A percentile compares a stretch with the other conserved stretches of the same genome.
Evolutionary conservation across 2,113 vertebrate species (phyloP).

Genomic region (Odocoileus hemionus): DNA sequence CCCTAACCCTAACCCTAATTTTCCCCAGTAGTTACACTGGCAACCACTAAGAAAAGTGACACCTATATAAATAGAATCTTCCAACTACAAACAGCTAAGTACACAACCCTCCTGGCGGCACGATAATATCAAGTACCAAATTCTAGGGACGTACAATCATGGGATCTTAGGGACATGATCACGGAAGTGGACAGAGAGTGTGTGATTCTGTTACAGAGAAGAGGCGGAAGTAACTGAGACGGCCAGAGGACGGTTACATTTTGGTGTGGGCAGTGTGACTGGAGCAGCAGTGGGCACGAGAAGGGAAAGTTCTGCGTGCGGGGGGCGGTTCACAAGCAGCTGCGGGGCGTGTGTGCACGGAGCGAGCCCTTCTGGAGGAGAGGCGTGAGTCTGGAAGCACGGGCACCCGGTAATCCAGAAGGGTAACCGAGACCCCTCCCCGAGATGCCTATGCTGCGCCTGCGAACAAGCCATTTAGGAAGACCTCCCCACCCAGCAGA

Average conservation of each 20-base stretch:
- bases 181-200: neutral
- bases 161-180: neutral
- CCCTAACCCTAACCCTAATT: neutral
- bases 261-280: fast-evolving
- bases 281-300: neutral
- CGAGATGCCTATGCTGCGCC: neutral
- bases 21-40: neutral
- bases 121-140: neutral
- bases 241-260: neutral
- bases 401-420: neutral
- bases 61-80: neutral
- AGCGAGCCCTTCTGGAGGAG: neutral
- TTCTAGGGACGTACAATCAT: neutral
- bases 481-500: neutral
- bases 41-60: neutral
- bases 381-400: neutral
- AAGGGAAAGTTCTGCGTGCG: neutral
- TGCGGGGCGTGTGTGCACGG: neutral
- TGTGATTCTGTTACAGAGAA: neutral
- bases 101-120: neutral
- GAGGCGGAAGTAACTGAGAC: neutral
- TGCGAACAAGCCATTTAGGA: neutral
- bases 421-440: neutral
- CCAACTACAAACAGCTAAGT: neutral
- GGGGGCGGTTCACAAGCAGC: neutral